Base-by-base conservation (phyloP, 2,888 invertebrate genomes). In the Hypercompe scribonia region DNA sequence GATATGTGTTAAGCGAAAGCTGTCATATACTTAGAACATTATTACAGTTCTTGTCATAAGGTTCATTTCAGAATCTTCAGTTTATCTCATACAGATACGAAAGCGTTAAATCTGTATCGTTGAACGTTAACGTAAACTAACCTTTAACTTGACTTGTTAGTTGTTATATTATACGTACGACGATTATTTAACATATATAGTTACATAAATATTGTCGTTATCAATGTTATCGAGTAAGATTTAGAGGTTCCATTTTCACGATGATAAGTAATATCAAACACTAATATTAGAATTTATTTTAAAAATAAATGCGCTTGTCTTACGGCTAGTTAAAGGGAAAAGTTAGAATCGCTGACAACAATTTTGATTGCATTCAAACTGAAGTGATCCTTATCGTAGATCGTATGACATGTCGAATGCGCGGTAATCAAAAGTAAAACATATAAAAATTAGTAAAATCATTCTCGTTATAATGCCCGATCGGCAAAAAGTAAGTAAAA, bases 241-340 rank as follows among this genome's bases (percentile, higher is more conserved):
- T 78, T 76, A 67, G 63, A 65, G 28, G 50, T 78, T 73, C 70
- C 66, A 72, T 71, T 77, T 77, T 75, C 71, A 76, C 70, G 58
- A 31, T 77, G 61, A 84, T 64, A 77, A 74, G 73, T 78, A 65
- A 70, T 72, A 79, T 71, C 67, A 65, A 77, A 81, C 34, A 77
- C 61, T 79, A 78, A 78, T 72, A 74, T 63, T 74, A 72, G 67
- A 36, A 58, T 74, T 78, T 63, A 68, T 78, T 74, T 74, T 78
- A 75, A 78, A 81, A 87, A 89, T 92, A 91, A 92, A 92, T 92
- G 92, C 91, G 85, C 87, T 84, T 82, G 83, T 85, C 86, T 86
- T 83, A 87, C 82, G 90, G 91, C 91, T 92, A 92, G 91, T 89
- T 82, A 84, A 86, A 87, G 86, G 87, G 84, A 88, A 79, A 76